Conservation (phyloP, 2,888 invertebrate species). For the Lymantria dispar region DNA sequence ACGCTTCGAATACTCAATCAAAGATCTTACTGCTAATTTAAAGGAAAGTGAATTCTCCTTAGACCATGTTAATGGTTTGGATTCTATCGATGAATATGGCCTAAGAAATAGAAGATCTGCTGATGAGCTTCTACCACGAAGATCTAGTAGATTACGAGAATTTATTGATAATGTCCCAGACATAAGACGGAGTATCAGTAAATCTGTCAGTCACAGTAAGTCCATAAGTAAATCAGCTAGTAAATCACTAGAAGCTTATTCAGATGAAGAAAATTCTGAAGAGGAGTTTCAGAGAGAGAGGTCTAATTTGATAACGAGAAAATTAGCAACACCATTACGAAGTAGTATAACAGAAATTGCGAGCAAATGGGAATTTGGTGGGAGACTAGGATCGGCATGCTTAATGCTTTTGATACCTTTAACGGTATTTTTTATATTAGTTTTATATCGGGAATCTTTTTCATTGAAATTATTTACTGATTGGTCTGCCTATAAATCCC, state of each 20-base stretch:
- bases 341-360: conserved; percentile 42
- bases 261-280: conserved; percentile 67
- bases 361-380: conserved; percentile 69
- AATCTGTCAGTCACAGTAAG: conserved; percentile 55
- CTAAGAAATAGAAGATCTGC: conserved; percentile 54
- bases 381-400: conserved; percentile 52
- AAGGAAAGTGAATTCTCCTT: conserved; percentile 40
- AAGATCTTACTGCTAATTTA: conserved; percentile 47
- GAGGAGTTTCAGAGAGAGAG: conserved; percentile 48
- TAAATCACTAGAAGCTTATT: conserved; percentile 62
- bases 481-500: conserved; percentile 42
- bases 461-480: conserved; percentile 46
- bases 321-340: conserved; percentile 67
- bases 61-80: conserved; percentile 56
- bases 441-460: conserved; percentile 64
- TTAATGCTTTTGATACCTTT: conserved; percentile 60
- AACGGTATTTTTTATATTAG: conserved; percentile 55
- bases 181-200: conserved; percentile 60
- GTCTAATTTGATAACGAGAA: conserved; percentile 57
- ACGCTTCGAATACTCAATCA: conserved; percentile 61
- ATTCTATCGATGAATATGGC: conserved; percentile 47
- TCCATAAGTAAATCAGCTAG: conserved; percentile 65
- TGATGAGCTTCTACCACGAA: conserved; percentile 56
- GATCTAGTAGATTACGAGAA: conserved; percentile 62
- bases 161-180: conserved; percentile 54